Conservation (phyloP, 2,888 invertebrate genomes). For the Omphaloscelis lunosa region DNA sequence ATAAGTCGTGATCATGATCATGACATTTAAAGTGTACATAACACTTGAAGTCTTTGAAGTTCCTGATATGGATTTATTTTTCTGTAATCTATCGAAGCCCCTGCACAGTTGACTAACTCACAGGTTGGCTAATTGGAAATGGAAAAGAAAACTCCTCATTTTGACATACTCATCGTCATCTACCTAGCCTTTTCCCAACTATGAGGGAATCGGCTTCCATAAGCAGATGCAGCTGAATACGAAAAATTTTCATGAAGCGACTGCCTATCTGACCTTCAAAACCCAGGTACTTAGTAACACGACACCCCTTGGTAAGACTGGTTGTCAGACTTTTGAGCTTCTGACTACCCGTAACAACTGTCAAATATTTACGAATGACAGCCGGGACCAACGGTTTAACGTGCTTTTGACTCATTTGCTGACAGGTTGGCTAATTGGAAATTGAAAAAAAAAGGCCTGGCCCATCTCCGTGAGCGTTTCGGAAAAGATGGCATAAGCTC, state of each 20-base stretch:
- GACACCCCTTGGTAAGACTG: not conserved
- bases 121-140: not conserved
- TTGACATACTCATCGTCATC: too few relatives aligned
- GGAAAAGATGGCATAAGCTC: not conserved
- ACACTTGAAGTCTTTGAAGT: slow-evolving; percentile 33
- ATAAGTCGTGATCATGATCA: slow-evolving; percentile 47
- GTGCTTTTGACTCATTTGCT: not conserved
- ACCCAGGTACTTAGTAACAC: too few relatives aligned
- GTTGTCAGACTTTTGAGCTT: too few relatives aligned
- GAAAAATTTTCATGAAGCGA: too few relatives aligned
- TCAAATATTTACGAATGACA: not conserved
- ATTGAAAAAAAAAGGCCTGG: too few relatives aligned
- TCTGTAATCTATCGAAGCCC: not conserved
- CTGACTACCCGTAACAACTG: too few relatives aligned
- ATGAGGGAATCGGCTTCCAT: too few relatives aligned
- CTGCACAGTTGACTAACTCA: not conserved
- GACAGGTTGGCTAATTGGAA: too few relatives aligned
- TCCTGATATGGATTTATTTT: slow-evolving; percentile 33
- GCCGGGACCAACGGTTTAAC: not conserved
- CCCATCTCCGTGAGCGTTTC: too few relatives aligned
- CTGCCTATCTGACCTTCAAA: too few relatives aligned
- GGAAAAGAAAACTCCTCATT: not conserved
- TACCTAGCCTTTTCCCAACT: too few relatives aligned
- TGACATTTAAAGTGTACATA: slow-evolving; percentile 32
- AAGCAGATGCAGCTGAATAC: too few relatives aligned